These are phyloP conservation scores for Lordiphosa andalusiaca DNA, from an alignment of 2,888 invertebrate genomes.

Conservation along the genomic window DNA sequence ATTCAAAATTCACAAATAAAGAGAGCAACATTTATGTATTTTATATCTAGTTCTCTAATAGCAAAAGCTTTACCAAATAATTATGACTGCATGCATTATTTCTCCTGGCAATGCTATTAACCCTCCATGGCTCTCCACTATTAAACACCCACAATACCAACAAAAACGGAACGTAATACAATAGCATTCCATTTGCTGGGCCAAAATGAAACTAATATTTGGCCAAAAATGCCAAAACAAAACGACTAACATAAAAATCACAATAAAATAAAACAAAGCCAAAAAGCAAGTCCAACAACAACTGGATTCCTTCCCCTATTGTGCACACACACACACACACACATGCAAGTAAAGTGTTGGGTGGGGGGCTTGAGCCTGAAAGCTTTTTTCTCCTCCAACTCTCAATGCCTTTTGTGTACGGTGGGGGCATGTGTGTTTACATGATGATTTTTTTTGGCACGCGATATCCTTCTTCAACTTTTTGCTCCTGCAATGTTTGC, in stretches of 20 bases:
- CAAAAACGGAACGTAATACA: conserved; percentile 20
- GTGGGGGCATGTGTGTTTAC: conserved; percentile 52
- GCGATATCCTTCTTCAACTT: conserved; percentile 62
- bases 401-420: conserved; percentile 24
- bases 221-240: conserved; percentile 54
- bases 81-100: too few species aligned
- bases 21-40: too few species aligned
- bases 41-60: too few species aligned
- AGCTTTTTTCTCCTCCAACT: conserved; percentile 44
- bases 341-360: conserved; percentile 13
- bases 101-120: too few species aligned
- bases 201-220: conserved; percentile 65
- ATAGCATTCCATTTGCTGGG: conserved; percentile 42
- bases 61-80: too few species aligned
- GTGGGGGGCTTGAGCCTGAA: conserved; percentile 36
- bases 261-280: conserved; percentile 58
- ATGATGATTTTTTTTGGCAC: conserved; percentile 67
- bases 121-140: too few species aligned
- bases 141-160: too few species aligned
- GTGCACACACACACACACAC: conserved; percentile 2
- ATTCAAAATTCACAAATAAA: too few species aligned
- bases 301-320: conserved; percentile 16
- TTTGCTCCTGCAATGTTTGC: conserved; percentile 47
- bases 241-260: conserved; percentile 56
- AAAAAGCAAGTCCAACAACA: conserved; percentile 17